phyloP scores from a whole-genome alignment of 2,113 vertebrate genomes.

The Opisthocomus hoazin region DNA sequence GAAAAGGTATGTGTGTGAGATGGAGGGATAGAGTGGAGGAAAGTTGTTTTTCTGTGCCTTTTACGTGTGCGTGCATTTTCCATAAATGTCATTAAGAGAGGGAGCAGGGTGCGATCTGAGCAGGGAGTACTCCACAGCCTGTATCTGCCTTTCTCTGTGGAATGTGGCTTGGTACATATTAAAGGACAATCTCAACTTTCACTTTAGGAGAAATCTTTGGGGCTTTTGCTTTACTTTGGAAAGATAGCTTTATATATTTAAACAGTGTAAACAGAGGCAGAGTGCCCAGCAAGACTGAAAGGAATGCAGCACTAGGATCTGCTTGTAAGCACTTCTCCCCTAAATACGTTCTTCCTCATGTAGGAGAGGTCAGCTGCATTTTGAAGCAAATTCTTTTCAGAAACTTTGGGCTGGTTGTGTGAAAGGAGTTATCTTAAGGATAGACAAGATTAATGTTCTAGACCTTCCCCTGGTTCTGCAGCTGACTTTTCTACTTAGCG shows the following conservation, averaged over 20 bases:
- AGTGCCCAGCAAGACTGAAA: neutral
- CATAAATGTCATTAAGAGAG: neutral
- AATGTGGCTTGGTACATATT: neutral
- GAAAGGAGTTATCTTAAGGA: neutral
- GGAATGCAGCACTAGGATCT: neutral
- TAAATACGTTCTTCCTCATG: neutral
- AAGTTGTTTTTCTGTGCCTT: neutral
- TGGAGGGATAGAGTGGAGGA: neutral
- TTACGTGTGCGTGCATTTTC: neutral
- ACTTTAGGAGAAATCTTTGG: neutral
- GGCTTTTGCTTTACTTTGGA: constrained; percentile 11
- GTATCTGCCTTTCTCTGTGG: neutral
- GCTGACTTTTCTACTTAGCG: neutral
- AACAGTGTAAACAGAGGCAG: constrained; percentile 19
- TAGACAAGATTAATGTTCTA: neutral
- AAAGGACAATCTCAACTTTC: neutral
- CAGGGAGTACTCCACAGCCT: neutral
- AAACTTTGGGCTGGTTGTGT: neutral
- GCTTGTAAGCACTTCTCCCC: neutral
- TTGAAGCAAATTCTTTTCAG: neutral
- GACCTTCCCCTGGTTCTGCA: neutral
- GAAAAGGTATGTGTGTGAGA: neutral
- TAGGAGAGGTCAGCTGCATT: neutral
- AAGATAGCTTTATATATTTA: constrained; percentile 29
- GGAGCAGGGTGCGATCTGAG: neutral